A percentile compares a stretch with the other conserved stretches of the same genome.
phyloP scores from a whole-genome alignment of 2,888 invertebrate species.

The Ellobium chinense region DNA sequence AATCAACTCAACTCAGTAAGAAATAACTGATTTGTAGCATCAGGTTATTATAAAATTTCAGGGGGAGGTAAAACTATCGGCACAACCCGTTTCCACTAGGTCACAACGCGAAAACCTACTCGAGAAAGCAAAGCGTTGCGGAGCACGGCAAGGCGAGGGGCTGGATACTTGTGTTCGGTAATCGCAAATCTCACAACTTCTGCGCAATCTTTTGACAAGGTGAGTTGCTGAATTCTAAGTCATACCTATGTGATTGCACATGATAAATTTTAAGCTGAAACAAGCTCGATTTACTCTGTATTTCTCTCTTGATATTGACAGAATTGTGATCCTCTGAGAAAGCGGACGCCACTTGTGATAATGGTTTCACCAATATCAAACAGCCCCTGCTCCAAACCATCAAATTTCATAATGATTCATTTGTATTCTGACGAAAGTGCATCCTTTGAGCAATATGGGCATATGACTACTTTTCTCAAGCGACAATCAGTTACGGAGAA shows the following conservation, averaged over 20 bases:
- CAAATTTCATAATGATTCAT: background rate
- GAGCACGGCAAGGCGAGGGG: background rate
- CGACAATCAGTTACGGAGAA: background rate
- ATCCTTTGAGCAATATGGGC: background rate
- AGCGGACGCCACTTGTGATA: background rate
- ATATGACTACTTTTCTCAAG: background rate
- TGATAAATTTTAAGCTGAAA: background rate
- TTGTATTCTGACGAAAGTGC: background rate
- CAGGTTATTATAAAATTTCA: background rate
- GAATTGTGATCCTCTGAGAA: background rate
- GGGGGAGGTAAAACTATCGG: conserved; percentile 23
- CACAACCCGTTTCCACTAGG: conserved; percentile 14
- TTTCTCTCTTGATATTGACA: conserved; percentile 39
- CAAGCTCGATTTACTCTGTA: background rate
- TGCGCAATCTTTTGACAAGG: conserved; percentile 11
- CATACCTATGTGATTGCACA: background rate
- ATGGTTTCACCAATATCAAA: background rate
- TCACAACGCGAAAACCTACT: conserved; percentile 31
- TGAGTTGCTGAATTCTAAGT: background rate
- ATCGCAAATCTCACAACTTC: background rate
- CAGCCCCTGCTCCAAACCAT: background rate
- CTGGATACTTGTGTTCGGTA: conserved; percentile 10
- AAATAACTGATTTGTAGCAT: no score
- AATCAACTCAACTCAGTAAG: no score
- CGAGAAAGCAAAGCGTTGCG: background rate